phyloP scores from a whole-genome alignment of 2,888 invertebrate species.

The Himalopsyche anomala region DNA sequence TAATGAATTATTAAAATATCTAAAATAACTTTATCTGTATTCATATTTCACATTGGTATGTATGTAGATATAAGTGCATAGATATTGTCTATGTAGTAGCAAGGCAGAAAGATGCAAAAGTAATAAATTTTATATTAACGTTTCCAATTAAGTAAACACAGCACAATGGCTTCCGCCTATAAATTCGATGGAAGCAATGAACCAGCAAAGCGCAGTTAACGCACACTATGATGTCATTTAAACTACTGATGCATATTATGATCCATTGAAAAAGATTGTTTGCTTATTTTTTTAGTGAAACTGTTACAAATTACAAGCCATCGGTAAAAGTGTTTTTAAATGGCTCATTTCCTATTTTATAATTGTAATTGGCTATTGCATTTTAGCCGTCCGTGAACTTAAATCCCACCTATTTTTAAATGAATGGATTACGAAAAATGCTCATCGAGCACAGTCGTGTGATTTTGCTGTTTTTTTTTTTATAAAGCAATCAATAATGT shows the following conservation, averaged over 20 bases:
- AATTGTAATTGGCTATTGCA: neutral
- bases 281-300: neutral
- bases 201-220: too few species aligned
- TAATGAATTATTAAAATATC: too few species aligned
- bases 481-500: too few species aligned
- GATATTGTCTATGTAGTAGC: too few species aligned
- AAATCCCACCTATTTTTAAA: neutral
- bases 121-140: too few species aligned
- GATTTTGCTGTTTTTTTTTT: neutral
- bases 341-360: neutral
- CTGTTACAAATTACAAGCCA: neutral
- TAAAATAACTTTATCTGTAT: too few species aligned
- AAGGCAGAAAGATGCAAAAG: too few species aligned
- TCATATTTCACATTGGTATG: too few species aligned
- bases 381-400: slow-evolving; percentile 14
- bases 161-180: too few species aligned
- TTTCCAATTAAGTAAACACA: too few species aligned
- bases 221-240: slow-evolving; percentile 1
- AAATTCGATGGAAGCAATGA: too few species aligned
- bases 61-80: too few species aligned
- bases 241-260: neutral
- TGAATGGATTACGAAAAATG: neutral
- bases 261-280: neutral
- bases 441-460: neutral
- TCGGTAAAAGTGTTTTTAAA: neutral